A percentile compares a stretch with the other conserved stretches of the same genome.
phyloP scores from a whole-genome alignment of 2,888 invertebrate genomes.

The Venusia cambrica region DNA sequence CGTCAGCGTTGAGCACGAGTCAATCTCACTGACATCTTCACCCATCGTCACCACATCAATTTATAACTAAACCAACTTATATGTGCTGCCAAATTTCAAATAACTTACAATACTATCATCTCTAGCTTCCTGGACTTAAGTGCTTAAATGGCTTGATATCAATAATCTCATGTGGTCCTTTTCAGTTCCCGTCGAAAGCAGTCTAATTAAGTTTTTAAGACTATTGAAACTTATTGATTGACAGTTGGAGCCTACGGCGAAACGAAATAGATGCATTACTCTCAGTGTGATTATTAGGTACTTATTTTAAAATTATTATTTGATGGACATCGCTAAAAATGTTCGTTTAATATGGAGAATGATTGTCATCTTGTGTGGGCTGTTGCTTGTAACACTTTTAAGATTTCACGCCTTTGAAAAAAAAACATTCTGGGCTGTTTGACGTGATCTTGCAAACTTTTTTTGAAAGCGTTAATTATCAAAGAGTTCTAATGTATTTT shows the following conservation, averaged over 20 bases:
- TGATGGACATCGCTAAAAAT: constrained; percentile 27
- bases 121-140: constrained; percentile 29
- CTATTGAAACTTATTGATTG: constrained; percentile 76
- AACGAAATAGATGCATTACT: constrained; percentile 66
- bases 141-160: constrained; percentile 21
- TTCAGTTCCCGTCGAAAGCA: constrained; percentile 66
- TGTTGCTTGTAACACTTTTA: not conserved
- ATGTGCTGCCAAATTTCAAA: constrained; percentile 27
- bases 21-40: constrained; percentile 75
- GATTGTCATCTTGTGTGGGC: constrained; percentile 40
- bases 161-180: constrained; percentile 25
- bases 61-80: constrained; percentile 45
- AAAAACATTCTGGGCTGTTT: too few species aligned
- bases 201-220: constrained; percentile 76
- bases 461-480: too few species aligned
- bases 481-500: too few species aligned
- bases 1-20: constrained; percentile 69
- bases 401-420: too few species aligned
- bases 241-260: constrained; percentile 76
- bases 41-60: constrained; percentile 72
- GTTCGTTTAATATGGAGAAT: constrained; percentile 23
- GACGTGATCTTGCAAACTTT: too few species aligned
- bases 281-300: constrained; percentile 42
- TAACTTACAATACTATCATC: constrained; percentile 31
- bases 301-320: constrained; percentile 32